Evolutionary conservation across 2,113 vertebrate species (phyloP), one percentile per base, ranked within the genome.

Genomic region (Hippoglossus stenolepis): DNA sequence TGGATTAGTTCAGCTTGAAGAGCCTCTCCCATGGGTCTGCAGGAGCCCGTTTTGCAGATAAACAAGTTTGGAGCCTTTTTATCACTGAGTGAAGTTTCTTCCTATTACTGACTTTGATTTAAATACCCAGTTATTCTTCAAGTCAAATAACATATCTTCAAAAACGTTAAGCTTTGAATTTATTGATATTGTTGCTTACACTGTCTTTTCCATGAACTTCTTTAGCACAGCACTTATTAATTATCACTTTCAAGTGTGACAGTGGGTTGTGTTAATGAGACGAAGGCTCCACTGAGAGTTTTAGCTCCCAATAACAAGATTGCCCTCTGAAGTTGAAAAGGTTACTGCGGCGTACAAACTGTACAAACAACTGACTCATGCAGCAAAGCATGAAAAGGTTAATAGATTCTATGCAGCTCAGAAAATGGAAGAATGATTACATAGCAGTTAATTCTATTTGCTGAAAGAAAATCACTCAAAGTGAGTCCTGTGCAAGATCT

Each of bases 1-100:
- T 70, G 72, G 71, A 90, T 91, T 90, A 92, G 80, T 81, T 92
- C 75, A 81, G 86, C 83, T 85, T 61, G 60, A 75, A 43, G 65
- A 70, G 63, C 56, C 85, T 85, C 61, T 85, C 71, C 82, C 43
- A 62, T 45, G 53, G n/a, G 77, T 70, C 78, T 73, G 64, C 58
- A 60, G 75, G 56, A 80, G 23, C 28, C 17, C 5, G 65, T 54
- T 82, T 70, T 64, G 62, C 75, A 76, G 74, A 92, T 86, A 82
- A 92, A 91, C 73, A 91, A 89, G 17, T 70, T 62, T 70, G 28
- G 45, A 74, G 40, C 57, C 31, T 24, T 82, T 82, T 76, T 69
- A 78, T 69, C 40, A 59, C 13, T 0, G 15, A 43, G 54, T 26
- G 4, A 85, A 56, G 28, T 77, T 67, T 67, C 35, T 70, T 59